Conservation (phyloP, 2,888 invertebrate species). For the Ommatoiulus sabulosus region DNA sequence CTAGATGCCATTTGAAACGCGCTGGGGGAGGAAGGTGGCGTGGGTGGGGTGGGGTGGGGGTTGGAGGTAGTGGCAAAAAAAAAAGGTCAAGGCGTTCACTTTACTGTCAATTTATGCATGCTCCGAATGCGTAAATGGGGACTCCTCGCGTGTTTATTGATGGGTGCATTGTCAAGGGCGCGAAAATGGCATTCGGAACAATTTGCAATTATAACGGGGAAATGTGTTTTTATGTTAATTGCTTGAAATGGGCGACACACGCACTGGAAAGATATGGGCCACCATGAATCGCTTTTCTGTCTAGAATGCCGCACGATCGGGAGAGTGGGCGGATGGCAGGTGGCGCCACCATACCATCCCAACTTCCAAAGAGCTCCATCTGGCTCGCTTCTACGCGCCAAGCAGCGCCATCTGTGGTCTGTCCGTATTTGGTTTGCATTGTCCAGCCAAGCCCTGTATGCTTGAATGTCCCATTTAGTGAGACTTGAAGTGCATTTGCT, state of each 20-base stretch:
- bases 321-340: too few relatives aligned
- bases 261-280: too few relatives aligned
- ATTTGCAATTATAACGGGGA: not conserved
- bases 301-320: too few relatives aligned
- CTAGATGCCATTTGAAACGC: not conserved
- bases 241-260: not conserved
- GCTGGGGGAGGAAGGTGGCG: not conserved
- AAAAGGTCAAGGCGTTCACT: not conserved
- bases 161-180: conserved; percentile 36
- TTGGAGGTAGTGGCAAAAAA: not conserved
- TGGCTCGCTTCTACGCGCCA: too few relatives aligned
- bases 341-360: too few relatives aligned
- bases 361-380: too few relatives aligned
- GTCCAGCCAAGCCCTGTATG: too few relatives aligned
- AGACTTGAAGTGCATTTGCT: too few relatives aligned
- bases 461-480: too few relatives aligned
- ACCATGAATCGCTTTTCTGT: too few relatives aligned
- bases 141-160: conserved; percentile 29
- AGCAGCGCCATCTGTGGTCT: too few relatives aligned
- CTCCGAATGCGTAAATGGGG: not conserved
- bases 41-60: not conserved
- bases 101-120: not conserved
- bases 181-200: not conserved
- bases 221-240: conserved; percentile 6
- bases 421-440: too few relatives aligned